Base-by-base conservation (phyloP, 2,113 vertebrate genomes). In the Pyxicephalus adspersus region DNA sequence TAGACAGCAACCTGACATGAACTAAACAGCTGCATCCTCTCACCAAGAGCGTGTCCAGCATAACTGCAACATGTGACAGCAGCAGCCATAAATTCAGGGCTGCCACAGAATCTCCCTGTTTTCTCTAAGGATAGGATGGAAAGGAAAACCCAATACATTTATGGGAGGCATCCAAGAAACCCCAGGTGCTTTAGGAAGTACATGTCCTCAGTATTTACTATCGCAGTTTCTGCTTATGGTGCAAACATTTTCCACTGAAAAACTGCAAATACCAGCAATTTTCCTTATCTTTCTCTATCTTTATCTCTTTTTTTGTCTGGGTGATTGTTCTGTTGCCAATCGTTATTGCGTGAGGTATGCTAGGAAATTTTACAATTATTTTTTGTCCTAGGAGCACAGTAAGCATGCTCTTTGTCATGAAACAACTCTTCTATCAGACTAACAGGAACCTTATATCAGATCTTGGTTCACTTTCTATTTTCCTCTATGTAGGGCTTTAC, bases 1-100 rank as follows among this genome's bases (percentile, higher is more conserved):
- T 51, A 77, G 64, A 77, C 63, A 67, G 50, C 64, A 77, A 66
- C 76, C 76, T 67, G 76, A 77, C 51, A 67, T 66, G 63, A 77
- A 77, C 76, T 38, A 64, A 77, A 64, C 76, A 77, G 76, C 76
- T 77, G 76, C 76, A 54, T 54, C 61, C 76, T 77, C 26, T 77
- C 58, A 6, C 13, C 45, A 38, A 63, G 68, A 28, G 64, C n/a
- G n/a, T 45, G n/a, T 66, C 61, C 25, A 78, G 64, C 26, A 63
- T 79, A 54, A 67, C 51, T 58, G 77, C 50, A 68, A 23, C 20
- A 60, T 38, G 67, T 68, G 29, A 68, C 60, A 68, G 50, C 11
- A 23, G 65, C 29, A 34, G 23, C 76, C 18, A 68, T 68, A 68
- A 34, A 64, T 77, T 26, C 51, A 45, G 19, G 38, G 38, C 52